These are phyloP conservation scores for Caenorhabditis sulstoni DNA, from an alignment of 2,888 invertebrate species.

Conservation along the genomic window DNA sequence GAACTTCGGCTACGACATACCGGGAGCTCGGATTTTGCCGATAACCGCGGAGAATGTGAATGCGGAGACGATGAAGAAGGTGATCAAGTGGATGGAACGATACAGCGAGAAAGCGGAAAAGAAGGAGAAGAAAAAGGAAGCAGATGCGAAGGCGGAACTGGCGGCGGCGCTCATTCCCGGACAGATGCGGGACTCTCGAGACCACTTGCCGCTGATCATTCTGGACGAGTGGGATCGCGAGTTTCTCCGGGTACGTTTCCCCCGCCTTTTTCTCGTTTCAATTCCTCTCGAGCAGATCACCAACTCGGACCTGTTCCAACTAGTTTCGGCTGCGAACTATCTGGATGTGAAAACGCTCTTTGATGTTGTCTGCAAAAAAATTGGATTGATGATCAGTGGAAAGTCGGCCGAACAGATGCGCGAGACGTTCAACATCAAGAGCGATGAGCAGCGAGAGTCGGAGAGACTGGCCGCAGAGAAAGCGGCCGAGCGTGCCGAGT, in stretches of 20 bases:
- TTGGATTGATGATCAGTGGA: slow-evolving; percentile 12
- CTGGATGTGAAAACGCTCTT: slow-evolving; percentile 10
- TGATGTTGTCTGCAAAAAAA: neutral
- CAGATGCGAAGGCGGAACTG: no score
- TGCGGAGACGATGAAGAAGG: slow-evolving; percentile 9
- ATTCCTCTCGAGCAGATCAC: slow-evolving; percentile 1
- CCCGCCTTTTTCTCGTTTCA: no score
- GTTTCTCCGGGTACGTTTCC: slow-evolving; percentile 14
- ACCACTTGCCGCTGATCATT: neutral
- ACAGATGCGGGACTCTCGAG: no score
- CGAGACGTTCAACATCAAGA: slow-evolving; percentile 3
- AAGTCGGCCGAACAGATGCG: slow-evolving; percentile 12
- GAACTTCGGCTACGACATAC: slow-evolving; percentile 14
- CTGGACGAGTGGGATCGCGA: slow-evolving; percentile 2
- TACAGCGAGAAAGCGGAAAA: no score
- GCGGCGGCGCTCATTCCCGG: no score
- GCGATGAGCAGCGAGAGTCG: neutral
- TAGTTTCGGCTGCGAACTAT: slow-evolving; percentile 27
- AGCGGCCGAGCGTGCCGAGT: neutral
- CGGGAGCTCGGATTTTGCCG: slow-evolving; percentile 7
- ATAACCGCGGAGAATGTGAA: slow-evolving; percentile 16
- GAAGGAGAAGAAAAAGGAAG: no score
- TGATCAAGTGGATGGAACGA: slow-evolving; percentile 12
- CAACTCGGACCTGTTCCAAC: slow-evolving; percentile 18
- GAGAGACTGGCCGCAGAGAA: neutral